Evolutionary conservation across 2,113 vertebrate species (phyloP), one percentile per base, ranked within the genome.

Genomic region (Colius striatus): DNA sequence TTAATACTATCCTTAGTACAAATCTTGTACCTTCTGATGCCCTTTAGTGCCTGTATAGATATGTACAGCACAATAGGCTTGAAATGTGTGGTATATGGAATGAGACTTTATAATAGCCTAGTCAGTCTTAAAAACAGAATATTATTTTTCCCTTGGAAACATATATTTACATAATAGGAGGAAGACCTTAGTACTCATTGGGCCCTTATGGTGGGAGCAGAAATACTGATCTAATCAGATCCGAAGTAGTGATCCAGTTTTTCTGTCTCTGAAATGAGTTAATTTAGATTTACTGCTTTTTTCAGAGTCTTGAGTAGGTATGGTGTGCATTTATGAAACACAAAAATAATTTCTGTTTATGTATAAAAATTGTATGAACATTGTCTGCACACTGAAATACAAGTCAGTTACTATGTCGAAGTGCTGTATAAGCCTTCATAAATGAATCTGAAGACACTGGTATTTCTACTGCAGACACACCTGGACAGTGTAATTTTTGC

Each of bases 161-260:
- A 11, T 16, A 1, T 58, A 6, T 47, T 68, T 80, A 2, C 32
- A 3, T 80, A 63, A 67, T 63, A 10, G 7, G 5, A 43, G 11
- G 16, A 81, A 36, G 25, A 75, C 13, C 11, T 71, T 87, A 27
- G 66, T 78, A 74, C 6, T 66, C 11, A 18, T 1, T 51, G 14
- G 5, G 13, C 7, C 15, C 5, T 57, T 83, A 13, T 38, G 3
- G 16, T 10, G 1, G 5, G 3, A 12, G 4, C 70, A 25, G 16
- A 65, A 76, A 5, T 81, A 54, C 11, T 10, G 38, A 63, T 78
- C 14, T 48, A 13, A 22, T n/a, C 26, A 27, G 47, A 67, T 72
- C 7, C 32, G 32, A 80, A 68, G 11, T 55, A n/a, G 0, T 2
- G n/a, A 57, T 86, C 18, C 3, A 5, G 2, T 38, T 88, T 87